These are phyloP conservation scores for Microcebus griseorufus DNA, from an alignment of 2,113 vertebrate species.

Conservation along the genomic window DNA sequence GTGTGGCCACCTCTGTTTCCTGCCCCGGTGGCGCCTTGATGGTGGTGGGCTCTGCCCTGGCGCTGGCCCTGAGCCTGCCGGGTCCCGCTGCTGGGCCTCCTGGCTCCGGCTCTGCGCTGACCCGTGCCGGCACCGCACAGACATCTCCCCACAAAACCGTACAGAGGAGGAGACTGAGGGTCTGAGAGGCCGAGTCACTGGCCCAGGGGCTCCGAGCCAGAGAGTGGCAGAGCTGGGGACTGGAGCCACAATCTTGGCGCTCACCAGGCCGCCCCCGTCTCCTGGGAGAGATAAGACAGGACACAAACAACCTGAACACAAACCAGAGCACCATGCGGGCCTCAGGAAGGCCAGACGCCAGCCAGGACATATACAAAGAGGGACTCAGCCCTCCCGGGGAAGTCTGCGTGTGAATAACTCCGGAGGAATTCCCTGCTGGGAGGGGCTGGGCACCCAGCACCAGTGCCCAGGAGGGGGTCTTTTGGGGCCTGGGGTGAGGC, in stretches of 20 bases:
- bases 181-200: not conserved
- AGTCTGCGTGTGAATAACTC: not conserved
- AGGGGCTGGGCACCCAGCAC: not conserved
- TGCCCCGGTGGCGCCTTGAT: not conserved
- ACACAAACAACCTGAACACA: constrained; percentile 33
- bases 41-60: not conserved
- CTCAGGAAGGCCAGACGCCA: constrained; percentile 26
- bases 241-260: not conserved
- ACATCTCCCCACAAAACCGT: fast-evolving
- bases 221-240: not conserved
- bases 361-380: not conserved
- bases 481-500: not conserved
- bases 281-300: not conserved
- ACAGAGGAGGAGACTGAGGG: not conserved
- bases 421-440: not conserved
- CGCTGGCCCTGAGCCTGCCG: not conserved
- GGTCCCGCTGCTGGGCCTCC: not conserved
- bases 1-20: not conserved
- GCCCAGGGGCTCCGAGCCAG: not conserved
- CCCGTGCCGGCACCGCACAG: fast-evolving
- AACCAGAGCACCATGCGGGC: not conserved
- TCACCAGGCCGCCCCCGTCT: not conserved
- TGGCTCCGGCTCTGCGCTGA: no score
- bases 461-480: not conserved
- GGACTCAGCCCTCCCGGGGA: not conserved